phyloP scores from a whole-genome alignment of 2,113 vertebrate genomes.

The Apistogramma diplotaenia region DNA sequence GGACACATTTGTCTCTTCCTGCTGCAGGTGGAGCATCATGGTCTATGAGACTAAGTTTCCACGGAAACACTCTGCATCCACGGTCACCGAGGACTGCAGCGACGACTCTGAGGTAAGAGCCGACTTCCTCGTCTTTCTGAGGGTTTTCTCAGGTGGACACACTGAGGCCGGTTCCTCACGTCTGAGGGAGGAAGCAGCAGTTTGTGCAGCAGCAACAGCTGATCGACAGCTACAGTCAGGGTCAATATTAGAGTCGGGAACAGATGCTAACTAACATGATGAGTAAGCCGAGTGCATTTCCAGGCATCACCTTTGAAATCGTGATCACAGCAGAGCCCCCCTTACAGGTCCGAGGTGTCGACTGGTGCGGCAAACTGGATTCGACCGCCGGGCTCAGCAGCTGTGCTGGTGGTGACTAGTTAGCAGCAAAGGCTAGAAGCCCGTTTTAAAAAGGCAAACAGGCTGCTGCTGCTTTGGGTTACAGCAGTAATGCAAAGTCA shows the following conservation, averaged over 20 bases:
- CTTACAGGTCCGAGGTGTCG: too few species aligned
- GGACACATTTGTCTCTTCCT: neutral
- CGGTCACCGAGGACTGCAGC: constrained; percentile 84
- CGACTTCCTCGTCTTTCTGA: neutral
- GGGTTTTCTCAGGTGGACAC: neutral
- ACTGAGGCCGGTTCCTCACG: neutral
- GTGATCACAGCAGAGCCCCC: too few species aligned
- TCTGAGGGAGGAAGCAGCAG: too few species aligned
- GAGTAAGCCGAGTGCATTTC: neutral
- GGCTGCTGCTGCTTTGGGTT: too few species aligned
- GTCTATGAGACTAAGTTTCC: constrained; percentile 96
- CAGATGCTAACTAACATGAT: neutral
- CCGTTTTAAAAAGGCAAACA: too few species aligned
- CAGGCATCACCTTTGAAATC: too few species aligned
- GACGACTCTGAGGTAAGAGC: constrained; percentile 91
- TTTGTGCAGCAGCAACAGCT: neutral
- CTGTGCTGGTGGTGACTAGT: too few species aligned
- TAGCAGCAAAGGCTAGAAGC: too few species aligned
- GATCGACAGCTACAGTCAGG: too few species aligned
- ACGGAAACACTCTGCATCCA: constrained; percentile 83
- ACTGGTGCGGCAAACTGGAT: too few species aligned
- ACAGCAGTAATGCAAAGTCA: too few species aligned
- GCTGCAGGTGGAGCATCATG: constrained; percentile 94
- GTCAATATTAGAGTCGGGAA: neutral
- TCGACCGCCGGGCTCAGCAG: too few species aligned